Base-by-base conservation (phyloP, 2,888 invertebrate genomes). In the Leptopilina myrica region DNA sequence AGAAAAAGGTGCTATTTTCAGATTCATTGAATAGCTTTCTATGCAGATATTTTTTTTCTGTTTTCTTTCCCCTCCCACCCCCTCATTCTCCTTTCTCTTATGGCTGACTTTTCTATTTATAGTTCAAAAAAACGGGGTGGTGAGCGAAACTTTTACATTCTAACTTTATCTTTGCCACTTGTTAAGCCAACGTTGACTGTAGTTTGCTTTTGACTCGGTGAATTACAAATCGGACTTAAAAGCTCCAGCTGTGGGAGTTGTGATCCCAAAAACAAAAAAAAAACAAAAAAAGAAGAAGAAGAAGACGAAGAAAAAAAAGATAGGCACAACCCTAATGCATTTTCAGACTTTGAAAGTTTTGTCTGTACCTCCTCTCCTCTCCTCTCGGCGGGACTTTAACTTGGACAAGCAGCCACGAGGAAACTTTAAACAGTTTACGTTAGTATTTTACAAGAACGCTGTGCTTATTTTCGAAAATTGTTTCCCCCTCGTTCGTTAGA, bases 181-280 rank as follows among this genome's bases (percentile, higher is more conserved):
- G 77, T 77, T 77, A 78, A 78, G 78, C 84, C 84, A 83, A 79
- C 82, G 80, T 82, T 76, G 67, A 69, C 69, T 56, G 64, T 76
- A 77, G 75, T 78, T 82, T 79, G 67, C 33, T 62, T 64, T 73
- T 73, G 73, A 79, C 81, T 83, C 79, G 79, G 76, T 83, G 85
- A 85, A 87, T 85, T 83, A 85, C 84, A 84, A 85, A 83, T 87
- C 85, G 83, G 79, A 83, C 73, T 73, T 56, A 73, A 73, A 73
- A 73, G 73, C 73, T 73, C n/a, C 67, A 46, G 20, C 43, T 67
- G 26, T 73, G 56, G 56, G 56, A 73, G 73, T 73, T 73, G 56
- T 40, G 33, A 73, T 56, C 73, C 33, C 49, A 56, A 73, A 26
- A 73, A 73, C 56, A 73, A 56, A 49, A 49, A 73, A 56, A 11